A percentile compares a stretch with the other conserved stretches of the same genome.
phyloP scores from a whole-genome alignment of 2,797 vertebrate species.

The Thripadectes ignobilis region DNA sequence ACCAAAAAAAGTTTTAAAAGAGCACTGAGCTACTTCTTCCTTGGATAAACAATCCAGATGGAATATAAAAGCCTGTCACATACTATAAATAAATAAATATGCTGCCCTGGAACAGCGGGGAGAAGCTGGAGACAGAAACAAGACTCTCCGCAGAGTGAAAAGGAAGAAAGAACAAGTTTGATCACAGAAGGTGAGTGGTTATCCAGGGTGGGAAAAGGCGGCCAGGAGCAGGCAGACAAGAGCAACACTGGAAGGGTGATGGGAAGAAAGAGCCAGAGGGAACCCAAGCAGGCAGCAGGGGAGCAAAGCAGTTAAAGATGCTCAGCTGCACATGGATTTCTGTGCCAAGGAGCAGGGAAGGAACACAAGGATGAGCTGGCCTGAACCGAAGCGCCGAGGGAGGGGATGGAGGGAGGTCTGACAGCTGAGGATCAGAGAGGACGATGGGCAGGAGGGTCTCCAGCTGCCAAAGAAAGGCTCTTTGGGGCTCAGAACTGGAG shows the following conservation, averaged over 20 bases:
- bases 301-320: neutral
- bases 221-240: accelerated
- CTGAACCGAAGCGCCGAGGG: neutral
- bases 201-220: neutral
- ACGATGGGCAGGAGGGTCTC: neutral
- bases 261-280: neutral
- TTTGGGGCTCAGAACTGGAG: neutral
- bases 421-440: neutral
- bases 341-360: neutral
- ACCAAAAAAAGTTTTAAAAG: neutral
- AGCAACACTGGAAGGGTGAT: neutral
- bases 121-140: neutral
- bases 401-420: accelerated
- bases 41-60: neutral
- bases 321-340: neutral
- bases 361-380: neutral
- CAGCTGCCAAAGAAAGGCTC: neutral
- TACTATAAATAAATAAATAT: neutral
- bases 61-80: neutral
- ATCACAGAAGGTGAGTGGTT: neutral
- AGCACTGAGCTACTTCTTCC: neutral
- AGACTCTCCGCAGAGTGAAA: neutral
- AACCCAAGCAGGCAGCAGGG: neutral
- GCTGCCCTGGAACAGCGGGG: neutral
- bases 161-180: neutral